A percentile compares a stretch with the other conserved stretches of the same genome.
These are phyloP conservation scores for Phocides pigmalion DNA, from an alignment of 1,140 invertebrate genomes.

Conservation along the genomic window DNA sequence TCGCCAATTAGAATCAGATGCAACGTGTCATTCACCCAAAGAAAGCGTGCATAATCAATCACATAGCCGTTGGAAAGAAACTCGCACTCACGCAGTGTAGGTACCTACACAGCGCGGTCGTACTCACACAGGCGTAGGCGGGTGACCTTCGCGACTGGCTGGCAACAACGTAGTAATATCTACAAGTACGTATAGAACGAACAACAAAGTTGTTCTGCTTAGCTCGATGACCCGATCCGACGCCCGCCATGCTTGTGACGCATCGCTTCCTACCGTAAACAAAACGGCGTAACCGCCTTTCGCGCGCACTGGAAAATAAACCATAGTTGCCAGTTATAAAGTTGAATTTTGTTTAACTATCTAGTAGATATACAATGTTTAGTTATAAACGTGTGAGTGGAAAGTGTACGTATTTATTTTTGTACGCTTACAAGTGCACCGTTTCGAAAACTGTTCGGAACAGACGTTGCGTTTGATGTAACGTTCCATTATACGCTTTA, in stretches of 20 bases:
- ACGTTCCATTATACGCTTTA: constrained; percentile 13
- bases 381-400: constrained; percentile 25
- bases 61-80: constrained; percentile 17
- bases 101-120: neutral
- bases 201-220: constrained; percentile 54
- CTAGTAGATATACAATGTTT: constrained; percentile 7
- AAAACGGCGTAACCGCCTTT: constrained; percentile 39
- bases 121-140: constrained; percentile 30
- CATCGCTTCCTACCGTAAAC: constrained; percentile 42
- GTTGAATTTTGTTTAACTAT: neutral
- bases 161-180: constrained; percentile 55
- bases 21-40: constrained; percentile 25
- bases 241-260: constrained; percentile 63
- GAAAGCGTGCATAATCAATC: constrained; percentile 32
- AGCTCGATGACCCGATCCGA: constrained; percentile 67
- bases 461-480: constrained; percentile 21
- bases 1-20: constrained; percentile 20
- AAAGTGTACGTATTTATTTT: constrained; percentile 51
- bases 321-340: neutral
- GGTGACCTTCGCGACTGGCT: constrained; percentile 66
- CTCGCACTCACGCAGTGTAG: neutral
- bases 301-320: neutral
- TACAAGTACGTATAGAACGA: constrained; percentile 42
- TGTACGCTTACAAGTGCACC: constrained; percentile 38
- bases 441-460: constrained; percentile 36